Base-by-base conservation (phyloP, 2,888 invertebrate genomes). In the Ariolimax columbianus region DNA sequence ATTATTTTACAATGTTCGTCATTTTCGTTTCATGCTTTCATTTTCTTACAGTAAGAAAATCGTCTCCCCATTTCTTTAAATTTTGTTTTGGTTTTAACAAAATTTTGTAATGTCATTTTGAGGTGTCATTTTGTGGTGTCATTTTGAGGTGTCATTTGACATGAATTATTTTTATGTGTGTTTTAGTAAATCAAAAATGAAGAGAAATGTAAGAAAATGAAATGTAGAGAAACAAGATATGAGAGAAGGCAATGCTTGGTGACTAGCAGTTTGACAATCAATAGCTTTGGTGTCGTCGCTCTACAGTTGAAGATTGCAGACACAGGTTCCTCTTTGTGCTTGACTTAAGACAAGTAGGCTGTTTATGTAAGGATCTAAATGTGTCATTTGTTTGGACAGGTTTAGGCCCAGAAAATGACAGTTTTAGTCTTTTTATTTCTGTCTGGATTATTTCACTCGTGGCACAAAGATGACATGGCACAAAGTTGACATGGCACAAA, bases 151-250 rank as follows among this genome's bases (percentile, higher is more conserved):
- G 40, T 72, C 38, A 72, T 72, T 72, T 14, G 30, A 43, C 43
- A 43, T 73, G 40, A 73, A 30, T 73, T 73, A 73, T 40, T 73
- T 43, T 73, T n/a, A 43, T 43, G 40, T 73, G 40, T 43, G 7
- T 47, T 73, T 43, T 73, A n/a, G 30, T n/a, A 26, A 73, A 73
- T 47, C 73, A 73, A n/a, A 73, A 73, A n/a, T 38, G 43, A 73
- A 14, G 47, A 70, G 43, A 73, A 43, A n/a, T 40, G 11, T 14
- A 68, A 3, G 43, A 73, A 73, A 30, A 30, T 66, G 33, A 17
- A 33, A 66, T 30, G 19, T 33, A 33, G 66, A 14, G 0, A 30
- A 66, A 14, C 9, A 11, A 66, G 30, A 33, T 30, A n/a, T 4
- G 3, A 33, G 66, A 33, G 30, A 66, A 19, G 66, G 30, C 66